Evolutionary conservation across 2,888 invertebrate genomes (phyloP), one percentile per base, ranked within the genome.

Genomic region (Miltochrista miniata): DNA sequence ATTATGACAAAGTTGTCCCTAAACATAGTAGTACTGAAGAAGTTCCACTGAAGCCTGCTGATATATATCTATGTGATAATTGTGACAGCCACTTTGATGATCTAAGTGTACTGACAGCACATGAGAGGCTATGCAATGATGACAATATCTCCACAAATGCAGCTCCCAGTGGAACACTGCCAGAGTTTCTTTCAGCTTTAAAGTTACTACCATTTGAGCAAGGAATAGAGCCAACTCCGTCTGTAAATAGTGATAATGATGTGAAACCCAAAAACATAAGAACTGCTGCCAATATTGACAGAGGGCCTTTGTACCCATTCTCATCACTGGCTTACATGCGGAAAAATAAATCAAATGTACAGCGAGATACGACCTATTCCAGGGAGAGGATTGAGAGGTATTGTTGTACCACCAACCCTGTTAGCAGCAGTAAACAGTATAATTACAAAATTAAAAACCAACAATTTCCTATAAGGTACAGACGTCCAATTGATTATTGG

Each of bases 31-130:
- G 24, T 37, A 46, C 54, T 37, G 61, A 89, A 33, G 89, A 93
- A 59, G 85, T 89, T 56, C 92, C 92, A 77, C 86, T 93, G 36
- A 93, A 93, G 70, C 90, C 94, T 56, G 86, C 93, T 58, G 95
- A 95, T 72, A 95, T 95, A 69, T 95, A 95, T 81, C 86, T 95
- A 43, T 95, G 95, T 82, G 96, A 95, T 74, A 94, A 93, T 74
- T 95, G 95, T 79, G 96, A 95, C 81, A 95, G 94, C 53, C 95
- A 95, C 80, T 93, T 95, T 75, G 93, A 94, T 59, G 90, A 89
- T 60, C 70, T 83, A 47, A 84, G 87, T 36, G 65, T 79, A 43
- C 64, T 91, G 37, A 80, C 72, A 67, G 81, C 77, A 0, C 92
- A 92, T 63, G 92, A 92, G 76, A 85, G 88, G 75, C 83, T 90